Evolutionary conservation across 2,888 invertebrate species (phyloP).

Genomic region (Melieria crassipennis): DNA sequence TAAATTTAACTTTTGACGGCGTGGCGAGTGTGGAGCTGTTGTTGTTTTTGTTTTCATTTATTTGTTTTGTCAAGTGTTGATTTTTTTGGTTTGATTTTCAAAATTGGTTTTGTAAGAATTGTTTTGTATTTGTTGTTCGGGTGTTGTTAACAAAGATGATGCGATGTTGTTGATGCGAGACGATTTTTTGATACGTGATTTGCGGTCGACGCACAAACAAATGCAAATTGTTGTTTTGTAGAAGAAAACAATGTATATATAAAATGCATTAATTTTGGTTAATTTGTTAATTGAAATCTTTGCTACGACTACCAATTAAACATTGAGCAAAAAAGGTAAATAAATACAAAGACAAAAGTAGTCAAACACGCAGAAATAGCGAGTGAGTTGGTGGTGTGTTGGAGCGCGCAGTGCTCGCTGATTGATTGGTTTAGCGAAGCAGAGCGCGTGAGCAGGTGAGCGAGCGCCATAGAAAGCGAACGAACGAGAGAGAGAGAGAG

Average conservation of each 20-base stretch:
- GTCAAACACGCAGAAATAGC: background rate
- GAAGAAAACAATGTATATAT: slow-evolving; percentile 15
- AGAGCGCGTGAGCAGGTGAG: too few species aligned
- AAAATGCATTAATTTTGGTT: slow-evolving; percentile 22
- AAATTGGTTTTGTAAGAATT: background rate
- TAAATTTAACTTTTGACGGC: slow-evolving; percentile 94
- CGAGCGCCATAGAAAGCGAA: too few species aligned
- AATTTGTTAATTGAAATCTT: background rate
- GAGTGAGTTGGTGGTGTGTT: background rate
- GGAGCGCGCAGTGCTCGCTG: too few species aligned
- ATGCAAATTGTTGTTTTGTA: slow-evolving; percentile 6
- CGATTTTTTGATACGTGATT: background rate
- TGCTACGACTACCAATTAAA: background rate
- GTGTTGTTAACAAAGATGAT: slow-evolving; percentile 1
- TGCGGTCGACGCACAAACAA: too few species aligned
- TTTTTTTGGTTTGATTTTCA: slow-evolving; percentile 34
- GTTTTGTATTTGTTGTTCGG: slow-evolving; percentile 29
- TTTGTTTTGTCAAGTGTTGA: slow-evolving; percentile 38
- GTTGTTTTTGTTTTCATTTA: slow-evolving; percentile 31
- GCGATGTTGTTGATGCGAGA: slow-evolving; percentile 2
- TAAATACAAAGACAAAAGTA: background rate
- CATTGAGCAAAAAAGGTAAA: slow-evolving; percentile 8
- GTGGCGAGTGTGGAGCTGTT: slow-evolving; percentile 93
- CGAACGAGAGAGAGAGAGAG: too few species aligned
- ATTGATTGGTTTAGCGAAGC: too few species aligned